A percentile compares a stretch with the other conserved stretches of the same genome.
phyloP scores from a whole-genome alignment of 1,140 invertebrate genomes.

The Chironomus tepperi region DNA sequence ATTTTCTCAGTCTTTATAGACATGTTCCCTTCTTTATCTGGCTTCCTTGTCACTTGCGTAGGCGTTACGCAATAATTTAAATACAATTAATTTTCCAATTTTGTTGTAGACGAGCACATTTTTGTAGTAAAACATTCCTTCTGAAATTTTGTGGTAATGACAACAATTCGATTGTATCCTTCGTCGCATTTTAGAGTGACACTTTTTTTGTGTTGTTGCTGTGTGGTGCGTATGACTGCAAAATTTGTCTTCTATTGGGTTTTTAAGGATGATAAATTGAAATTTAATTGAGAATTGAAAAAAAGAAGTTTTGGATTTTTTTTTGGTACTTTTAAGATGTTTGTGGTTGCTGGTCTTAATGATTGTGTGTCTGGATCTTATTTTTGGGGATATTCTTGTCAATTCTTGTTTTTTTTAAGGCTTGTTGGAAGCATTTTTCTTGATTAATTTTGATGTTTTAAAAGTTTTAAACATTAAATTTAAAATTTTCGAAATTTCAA shows the following conservation, averaged over 20 bases:
- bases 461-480: no score
- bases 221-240: neutral
- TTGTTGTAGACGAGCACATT: neutral
- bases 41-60: neutral
- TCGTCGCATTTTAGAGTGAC: neutral
- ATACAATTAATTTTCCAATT: constrained; percentile 24
- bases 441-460: no score
- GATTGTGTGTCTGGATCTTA: no score
- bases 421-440: no score
- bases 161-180: neutral
- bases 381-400: no score
- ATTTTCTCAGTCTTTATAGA: neutral
- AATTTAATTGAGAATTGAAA: neutral
- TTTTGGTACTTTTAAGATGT: neutral
- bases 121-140: no score
- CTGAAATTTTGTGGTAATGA: no score
- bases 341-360: no score
- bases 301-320: neutral
- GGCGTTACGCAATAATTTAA: constrained; percentile 20
- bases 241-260: neutral
- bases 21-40: neutral
- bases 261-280: neutral
- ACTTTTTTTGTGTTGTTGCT: neutral
- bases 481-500: no score
- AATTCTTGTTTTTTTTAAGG: no score